These are phyloP conservation scores for Ctena decussata DNA, from an alignment of 2,888 invertebrate species.

Conservation along the genomic window DNA sequence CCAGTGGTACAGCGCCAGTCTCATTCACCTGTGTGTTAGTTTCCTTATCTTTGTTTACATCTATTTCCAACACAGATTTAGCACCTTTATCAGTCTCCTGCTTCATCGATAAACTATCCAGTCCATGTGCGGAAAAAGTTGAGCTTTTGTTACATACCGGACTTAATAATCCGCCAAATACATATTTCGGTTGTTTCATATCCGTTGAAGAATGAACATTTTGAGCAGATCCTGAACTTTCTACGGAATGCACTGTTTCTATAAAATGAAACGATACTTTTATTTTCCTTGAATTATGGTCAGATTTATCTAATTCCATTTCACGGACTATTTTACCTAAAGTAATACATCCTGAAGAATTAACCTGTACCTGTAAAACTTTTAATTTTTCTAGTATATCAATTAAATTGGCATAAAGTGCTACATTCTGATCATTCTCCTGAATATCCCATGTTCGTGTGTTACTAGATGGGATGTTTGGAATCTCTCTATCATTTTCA, in stretches of 20 bases:
- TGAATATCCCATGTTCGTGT: slow-evolving; percentile 12
- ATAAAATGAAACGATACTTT: not conserved
- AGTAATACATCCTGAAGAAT: slow-evolving; percentile 12
- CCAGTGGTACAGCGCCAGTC: slow-evolving; percentile 7
- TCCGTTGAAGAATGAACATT: not conserved
- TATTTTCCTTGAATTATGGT: not conserved
- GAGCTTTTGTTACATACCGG: slow-evolving; percentile 14
- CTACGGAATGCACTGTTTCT: slow-evolving; percentile 8
- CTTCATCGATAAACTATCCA: slow-evolving; percentile 16
- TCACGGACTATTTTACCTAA: slow-evolving; percentile 40
- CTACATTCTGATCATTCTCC: not conserved
- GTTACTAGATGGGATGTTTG: not conserved
- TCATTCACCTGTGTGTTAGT: not conserved
- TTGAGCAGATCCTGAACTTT: slow-evolving; percentile 17
- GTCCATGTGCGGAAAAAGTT: not conserved
- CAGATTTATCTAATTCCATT: not conserved
- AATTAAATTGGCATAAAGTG: slow-evolving; percentile 38
- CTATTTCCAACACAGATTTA: not conserved
- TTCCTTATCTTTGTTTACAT: not conserved
- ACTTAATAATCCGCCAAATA: not conserved
- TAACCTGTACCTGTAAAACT: slow-evolving; percentile 23
- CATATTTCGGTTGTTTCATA: not conserved
- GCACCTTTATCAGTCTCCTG: not conserved
- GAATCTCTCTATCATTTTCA: not conserved
- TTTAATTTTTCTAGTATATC: slow-evolving; percentile 57